A percentile compares a stretch with the other conserved stretches of the same genome.
These are phyloP conservation scores for Silurus aristotelis DNA, from an alignment of 2,797 vertebrate species.

Conservation along the genomic window DNA sequence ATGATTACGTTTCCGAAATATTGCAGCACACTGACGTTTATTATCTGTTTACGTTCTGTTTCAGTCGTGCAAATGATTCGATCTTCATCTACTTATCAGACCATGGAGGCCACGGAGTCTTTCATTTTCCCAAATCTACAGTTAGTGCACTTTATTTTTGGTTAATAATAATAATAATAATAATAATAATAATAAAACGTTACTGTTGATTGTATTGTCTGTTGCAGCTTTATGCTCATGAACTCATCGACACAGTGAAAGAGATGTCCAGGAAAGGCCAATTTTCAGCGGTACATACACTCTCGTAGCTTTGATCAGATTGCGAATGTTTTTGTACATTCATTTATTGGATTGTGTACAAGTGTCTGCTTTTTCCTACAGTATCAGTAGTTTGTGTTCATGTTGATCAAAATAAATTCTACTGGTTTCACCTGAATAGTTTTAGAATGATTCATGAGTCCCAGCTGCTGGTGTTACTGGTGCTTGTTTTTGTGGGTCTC, in stretches of 20 bases:
- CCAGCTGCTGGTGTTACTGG: neutral
- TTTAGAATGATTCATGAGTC: no score
- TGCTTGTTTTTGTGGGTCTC: neutral
- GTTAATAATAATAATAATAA: no score
- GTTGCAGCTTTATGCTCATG: conserved; percentile 72
- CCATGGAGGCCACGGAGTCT: conserved; percentile 19
- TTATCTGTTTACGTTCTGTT: neutral
- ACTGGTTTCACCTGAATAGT: no score
- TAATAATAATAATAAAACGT: neutral
- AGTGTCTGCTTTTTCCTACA: no score
- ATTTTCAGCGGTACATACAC: conserved; percentile 12
- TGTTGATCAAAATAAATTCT: no score
- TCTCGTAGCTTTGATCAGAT: no score
- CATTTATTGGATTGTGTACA: no score
- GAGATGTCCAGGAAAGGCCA: neutral
- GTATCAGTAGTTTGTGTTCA: no score
- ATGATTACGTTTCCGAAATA: neutral
- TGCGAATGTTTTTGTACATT: no score
- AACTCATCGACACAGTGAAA: conserved; percentile 55
- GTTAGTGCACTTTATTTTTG: neutral
- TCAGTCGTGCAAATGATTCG: neutral
- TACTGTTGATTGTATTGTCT: neutral
- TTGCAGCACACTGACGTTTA: neutral
- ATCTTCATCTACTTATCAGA: conserved; percentile 32
- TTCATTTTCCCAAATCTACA: neutral